These are phyloP conservation scores for Antrozous pallidus DNA, from an alignment of 2,797 vertebrate species.

Conservation along the genomic window DNA sequence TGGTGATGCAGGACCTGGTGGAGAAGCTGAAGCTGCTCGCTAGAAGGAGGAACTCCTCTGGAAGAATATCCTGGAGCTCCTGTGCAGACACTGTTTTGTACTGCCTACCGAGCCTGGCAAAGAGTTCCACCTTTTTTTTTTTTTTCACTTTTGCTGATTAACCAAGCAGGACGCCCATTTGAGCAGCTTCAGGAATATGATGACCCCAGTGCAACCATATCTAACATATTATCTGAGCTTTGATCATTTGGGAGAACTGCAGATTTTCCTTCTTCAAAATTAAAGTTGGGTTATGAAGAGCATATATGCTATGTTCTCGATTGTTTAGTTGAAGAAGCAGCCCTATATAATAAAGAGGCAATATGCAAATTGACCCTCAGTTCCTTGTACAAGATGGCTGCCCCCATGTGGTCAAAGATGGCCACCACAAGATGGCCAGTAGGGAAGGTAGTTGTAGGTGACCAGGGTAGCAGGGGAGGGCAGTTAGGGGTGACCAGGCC, in stretches of 20 bases:
- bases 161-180: slow-evolving; percentile 87
- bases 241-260: slow-evolving; percentile 89
- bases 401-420: too few species aligned
- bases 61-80: slow-evolving; percentile 91
- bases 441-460: too few species aligned
- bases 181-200: slow-evolving; percentile 92
- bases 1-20: slow-evolving; percentile 91
- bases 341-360: too few species aligned
- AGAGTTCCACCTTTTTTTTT: slow-evolving; percentile 95
- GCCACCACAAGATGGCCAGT: too few species aligned
- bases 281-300: slow-evolving; percentile 93
- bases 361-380: too few species aligned
- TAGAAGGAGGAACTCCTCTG: slow-evolving; percentile 90
- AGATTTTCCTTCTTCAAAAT: slow-evolving; percentile 95
- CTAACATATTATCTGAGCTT: slow-evolving; percentile 90
- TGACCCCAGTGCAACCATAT: slow-evolving; percentile 92
- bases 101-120: slow-evolving; percentile 92
- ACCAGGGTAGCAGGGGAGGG: too few species aligned
- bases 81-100: slow-evolving; percentile 94
- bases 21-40: slow-evolving; percentile 92
- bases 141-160: slow-evolving; percentile 92
- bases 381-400: too few species aligned
- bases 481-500: too few species aligned
- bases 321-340: slow-evolving; percentile 91
- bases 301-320: slow-evolving; percentile 93